Evolutionary conservation across 2,797 vertebrate species (phyloP).

Genomic region (Pteronotus mesoamericanus): DNA sequence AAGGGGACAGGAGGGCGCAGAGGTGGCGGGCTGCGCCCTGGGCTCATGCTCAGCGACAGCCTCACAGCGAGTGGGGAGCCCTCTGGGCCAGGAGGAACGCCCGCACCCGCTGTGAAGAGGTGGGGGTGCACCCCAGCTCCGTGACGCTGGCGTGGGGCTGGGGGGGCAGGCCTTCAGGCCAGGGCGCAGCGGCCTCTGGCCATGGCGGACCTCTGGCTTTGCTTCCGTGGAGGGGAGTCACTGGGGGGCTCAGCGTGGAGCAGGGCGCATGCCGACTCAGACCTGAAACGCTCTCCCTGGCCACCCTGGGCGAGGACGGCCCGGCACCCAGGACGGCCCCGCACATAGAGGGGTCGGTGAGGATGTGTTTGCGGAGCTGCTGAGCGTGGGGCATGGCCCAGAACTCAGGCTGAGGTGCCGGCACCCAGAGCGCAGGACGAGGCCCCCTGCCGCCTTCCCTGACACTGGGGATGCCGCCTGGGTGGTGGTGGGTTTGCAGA

Average conservation of each 20-base stretch:
- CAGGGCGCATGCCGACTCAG: accelerated
- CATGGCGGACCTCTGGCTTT: not conserved
- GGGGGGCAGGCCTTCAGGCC: not conserved
- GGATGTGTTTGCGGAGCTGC: not conserved
- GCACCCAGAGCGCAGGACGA: not conserved
- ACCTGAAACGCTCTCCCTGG: not conserved
- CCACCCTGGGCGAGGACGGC: not conserved
- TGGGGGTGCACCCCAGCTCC: not conserved
- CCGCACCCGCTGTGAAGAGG: accelerated
- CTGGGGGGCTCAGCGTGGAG: not conserved
- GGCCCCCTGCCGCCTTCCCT: accelerated
- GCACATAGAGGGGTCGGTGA: not conserved
- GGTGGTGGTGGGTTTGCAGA: not conserved
- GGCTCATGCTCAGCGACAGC: not conserved
- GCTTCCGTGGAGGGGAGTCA: not conserved
- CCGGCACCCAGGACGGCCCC: not conserved
- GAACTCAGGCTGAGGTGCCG: not conserved
- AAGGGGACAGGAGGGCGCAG: accelerated
- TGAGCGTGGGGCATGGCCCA: accelerated
- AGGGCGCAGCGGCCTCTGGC: not conserved
- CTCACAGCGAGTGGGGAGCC: accelerated
- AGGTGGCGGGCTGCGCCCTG: accelerated
- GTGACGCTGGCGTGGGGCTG: not conserved
- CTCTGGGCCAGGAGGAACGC: too few relatives aligned
- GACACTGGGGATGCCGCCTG: not conserved